A percentile compares a stretch with the other conserved stretches of the same genome.
These are phyloP conservation scores for Lasioglossum vierecki DNA, from an alignment of 2,888 invertebrate species.

Conservation along the genomic window DNA sequence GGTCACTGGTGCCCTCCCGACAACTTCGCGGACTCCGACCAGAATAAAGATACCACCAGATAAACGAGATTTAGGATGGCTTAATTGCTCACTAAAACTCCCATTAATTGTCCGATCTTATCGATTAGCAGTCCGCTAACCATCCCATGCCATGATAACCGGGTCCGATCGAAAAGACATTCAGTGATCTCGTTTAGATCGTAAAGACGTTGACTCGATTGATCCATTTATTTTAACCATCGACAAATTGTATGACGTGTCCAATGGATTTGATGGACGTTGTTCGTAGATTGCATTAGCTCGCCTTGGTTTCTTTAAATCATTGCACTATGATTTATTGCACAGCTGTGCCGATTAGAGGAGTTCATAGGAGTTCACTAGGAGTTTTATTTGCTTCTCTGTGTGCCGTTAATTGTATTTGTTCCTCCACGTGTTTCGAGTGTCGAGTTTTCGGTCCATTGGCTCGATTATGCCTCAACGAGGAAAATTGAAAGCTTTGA, in stretches of 20 bases:
- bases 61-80: not conserved
- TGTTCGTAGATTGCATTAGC: not conserved
- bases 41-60: not conserved
- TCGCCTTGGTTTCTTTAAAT: not conserved
- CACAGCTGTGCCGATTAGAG: not conserved
- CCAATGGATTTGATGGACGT: not conserved
- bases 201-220: not conserved
- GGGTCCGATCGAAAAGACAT: not conserved
- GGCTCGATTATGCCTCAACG: not conserved
- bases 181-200: too few relatives aligned
- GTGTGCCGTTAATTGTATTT: not conserved
- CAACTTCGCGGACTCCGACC: not conserved
- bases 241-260: not conserved
- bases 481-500: constrained; percentile 9
- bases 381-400: not conserved
- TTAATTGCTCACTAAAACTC: not conserved
- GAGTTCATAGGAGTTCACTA: not conserved
- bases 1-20: not conserved
- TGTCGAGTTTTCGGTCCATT: not conserved
- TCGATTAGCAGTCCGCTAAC: not conserved
- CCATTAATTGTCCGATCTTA: not conserved
- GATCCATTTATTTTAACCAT: not conserved
- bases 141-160: not conserved
- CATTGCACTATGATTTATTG: not conserved
- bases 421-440: not conserved